Evolutionary conservation across 2,797 vertebrate genomes (phyloP).

Genomic region (Hirundo rustica): DNA sequence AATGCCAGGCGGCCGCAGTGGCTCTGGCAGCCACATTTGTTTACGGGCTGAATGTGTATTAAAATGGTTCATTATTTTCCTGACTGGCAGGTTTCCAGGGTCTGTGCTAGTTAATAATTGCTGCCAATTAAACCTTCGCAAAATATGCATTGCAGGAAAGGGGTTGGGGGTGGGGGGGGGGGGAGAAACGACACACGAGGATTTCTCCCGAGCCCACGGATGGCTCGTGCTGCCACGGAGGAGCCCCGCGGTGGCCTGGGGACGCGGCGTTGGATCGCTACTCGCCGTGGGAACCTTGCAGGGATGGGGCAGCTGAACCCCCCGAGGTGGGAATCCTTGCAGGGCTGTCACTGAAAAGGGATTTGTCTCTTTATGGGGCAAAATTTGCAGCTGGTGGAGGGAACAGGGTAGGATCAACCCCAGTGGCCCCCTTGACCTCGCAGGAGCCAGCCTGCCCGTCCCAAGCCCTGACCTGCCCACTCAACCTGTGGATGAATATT

Average conservation of each 20-base stretch:
- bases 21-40: conserved; percentile 49
- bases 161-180: background rate
- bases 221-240: accelerated
- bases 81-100: conserved; percentile 69
- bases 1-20: background rate
- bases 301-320: background rate
- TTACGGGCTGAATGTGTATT: conserved; percentile 64
- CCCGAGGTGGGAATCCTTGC: background rate
- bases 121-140: conserved; percentile 64
- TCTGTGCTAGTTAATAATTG: conserved; percentile 70
- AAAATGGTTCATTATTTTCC: conserved; percentile 70
- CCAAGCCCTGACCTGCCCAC: accelerated
- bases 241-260: background rate
- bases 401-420: background rate
- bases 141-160: conserved; percentile 24
- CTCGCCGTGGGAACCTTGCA: accelerated
- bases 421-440: background rate
- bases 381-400: background rate
- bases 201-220: background rate
- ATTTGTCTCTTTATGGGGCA: background rate
- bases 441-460: background rate
- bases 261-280: accelerated
- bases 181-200: background rate
- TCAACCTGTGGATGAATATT: background rate
- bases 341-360: background rate